Percentiles rank a stretch among this genome's conserved stretches.
These are phyloP conservation scores for Syndactyla subalaris DNA, from an alignment of 2,797 vertebrate species.

Conservation along the genomic window DNA sequence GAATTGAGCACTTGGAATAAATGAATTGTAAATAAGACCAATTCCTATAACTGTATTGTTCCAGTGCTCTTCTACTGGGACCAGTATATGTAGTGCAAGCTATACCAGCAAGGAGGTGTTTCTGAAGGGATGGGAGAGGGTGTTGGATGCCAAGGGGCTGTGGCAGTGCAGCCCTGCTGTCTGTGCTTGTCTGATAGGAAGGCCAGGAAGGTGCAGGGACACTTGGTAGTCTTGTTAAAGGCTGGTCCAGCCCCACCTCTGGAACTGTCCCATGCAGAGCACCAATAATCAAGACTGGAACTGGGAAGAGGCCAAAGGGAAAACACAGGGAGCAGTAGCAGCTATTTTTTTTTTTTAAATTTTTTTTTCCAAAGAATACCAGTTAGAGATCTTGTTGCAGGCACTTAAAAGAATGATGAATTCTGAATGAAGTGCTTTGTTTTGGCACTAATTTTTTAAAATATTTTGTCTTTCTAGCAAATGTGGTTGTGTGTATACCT, in stretches of 20 bases:
- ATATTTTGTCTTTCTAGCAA: background rate
- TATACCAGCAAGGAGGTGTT: background rate
- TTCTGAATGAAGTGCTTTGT: background rate
- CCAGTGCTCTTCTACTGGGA: background rate
- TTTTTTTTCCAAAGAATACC: background rate
- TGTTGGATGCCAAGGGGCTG: accelerated
- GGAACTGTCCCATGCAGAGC: background rate
- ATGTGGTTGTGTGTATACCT: background rate
- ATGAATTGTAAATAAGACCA: background rate
- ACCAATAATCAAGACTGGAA: accelerated
- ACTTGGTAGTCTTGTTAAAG: background rate
- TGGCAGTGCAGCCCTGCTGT: accelerated
- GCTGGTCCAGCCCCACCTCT: background rate
- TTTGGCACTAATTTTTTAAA: background rate
- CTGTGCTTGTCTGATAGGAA: background rate
- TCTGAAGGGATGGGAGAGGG: background rate
- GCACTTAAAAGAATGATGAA: background rate
- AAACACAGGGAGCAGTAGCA: background rate
- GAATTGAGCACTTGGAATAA: background rate
- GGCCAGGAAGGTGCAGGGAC: background rate
- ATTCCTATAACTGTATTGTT: background rate
- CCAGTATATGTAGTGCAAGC: background rate
- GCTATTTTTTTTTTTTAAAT: background rate
- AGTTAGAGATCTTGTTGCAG: background rate
- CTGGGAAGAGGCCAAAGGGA: background rate